Base-by-base conservation (phyloP, 2,888 invertebrate species). In the Patella depressa region DNA sequence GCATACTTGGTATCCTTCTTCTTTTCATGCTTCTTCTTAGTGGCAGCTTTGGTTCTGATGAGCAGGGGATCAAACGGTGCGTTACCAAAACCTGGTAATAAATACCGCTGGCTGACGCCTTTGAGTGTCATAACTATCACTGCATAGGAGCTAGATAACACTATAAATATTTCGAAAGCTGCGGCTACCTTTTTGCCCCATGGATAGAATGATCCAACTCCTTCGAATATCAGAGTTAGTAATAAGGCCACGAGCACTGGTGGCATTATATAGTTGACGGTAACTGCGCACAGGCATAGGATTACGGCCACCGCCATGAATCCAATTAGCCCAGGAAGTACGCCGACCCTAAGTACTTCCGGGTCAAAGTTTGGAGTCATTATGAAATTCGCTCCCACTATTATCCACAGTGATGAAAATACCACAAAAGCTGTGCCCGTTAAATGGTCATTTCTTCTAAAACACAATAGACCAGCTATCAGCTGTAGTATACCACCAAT, bases 21-120 rank as follows among this genome's bases (percentile, higher is more conserved):
- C 53, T 82, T 83, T 75, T 86, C 86, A 71, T 84, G 83, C 29
- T 83, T 79, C 7, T 80, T 79, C n/a, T 80, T 78, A 12, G 79
- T 73, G 24, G 79, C 75, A 11, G 82, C 79, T 53, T 79, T 83
- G n/a, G 82, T 82, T 72, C 81, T 79, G 72, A 85, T 81, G 12
- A 86, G 82, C 0, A 86, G 80, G 17, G 85, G 84, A 59, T 86
- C 85, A 53, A 80, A 83, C 2, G 84, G 82, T 17, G 86, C 86
- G 76, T 86, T 86, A 11, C 86, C 86, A 54, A 86, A 84, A 0
- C 86, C 86, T 1, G 86, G 86, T 53, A 86, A 79, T 34, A 86
- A 82, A 75, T 86, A 86, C 34, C 85, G 77, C 76, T 85, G 86
- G 73, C 86, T 86, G 34, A 85, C 83, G 1, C 86, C 86, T 76